Conservation (phyloP, 2,888 invertebrate species). For the Ormyrus thymus region DNA sequence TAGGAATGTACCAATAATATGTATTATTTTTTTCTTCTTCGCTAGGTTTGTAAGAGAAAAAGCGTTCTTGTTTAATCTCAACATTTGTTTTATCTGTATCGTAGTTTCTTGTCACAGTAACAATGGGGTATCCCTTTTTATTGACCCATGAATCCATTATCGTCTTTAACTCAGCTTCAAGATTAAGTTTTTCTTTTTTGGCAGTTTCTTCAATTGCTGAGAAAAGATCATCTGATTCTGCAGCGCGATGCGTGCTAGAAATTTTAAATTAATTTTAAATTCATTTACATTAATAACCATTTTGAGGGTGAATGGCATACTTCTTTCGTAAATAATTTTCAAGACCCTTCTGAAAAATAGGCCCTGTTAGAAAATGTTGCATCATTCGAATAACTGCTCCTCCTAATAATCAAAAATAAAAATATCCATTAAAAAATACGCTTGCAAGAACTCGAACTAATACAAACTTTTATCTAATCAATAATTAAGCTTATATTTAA, state of each 20-base stretch:
- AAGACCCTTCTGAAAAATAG: slow-evolving; percentile 78
- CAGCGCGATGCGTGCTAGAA: slow-evolving; percentile 8
- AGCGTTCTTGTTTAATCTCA: slow-evolving; percentile 75
- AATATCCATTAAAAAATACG: background rate
- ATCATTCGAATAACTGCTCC: slow-evolving; percentile 78
- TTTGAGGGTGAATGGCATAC: slow-evolving; percentile 57
- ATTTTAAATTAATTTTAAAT: background rate
- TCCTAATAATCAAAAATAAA: slow-evolving; percentile 35
- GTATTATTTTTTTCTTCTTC: slow-evolving; percentile 41
- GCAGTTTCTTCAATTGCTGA: slow-evolving; percentile 19
- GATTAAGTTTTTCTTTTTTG: background rate
- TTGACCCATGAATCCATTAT: slow-evolving; percentile 79
- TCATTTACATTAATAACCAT: background rate
- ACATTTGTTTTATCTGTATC: slow-evolving; percentile 68
- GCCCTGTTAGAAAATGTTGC: slow-evolving; percentile 76
- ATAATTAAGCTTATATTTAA: slow-evolving; percentile 21
- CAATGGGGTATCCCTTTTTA: slow-evolving; percentile 81
- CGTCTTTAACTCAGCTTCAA: background rate
- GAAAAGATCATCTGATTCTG: slow-evolving; percentile 48
- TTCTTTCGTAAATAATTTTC: too few relatives aligned
- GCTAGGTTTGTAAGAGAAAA: slow-evolving; percentile 45
- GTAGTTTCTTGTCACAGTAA: slow-evolving; percentile 77
- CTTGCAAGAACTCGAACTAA: background rate
- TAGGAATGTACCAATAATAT: slow-evolving; percentile 66
- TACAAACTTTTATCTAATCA: slow-evolving; percentile 44